A percentile compares a stretch with the other conserved stretches of the same genome.
These are phyloP conservation scores for Podarcis cretensis DNA, from an alignment of 2,113 vertebrate species.

Conservation along the genomic window DNA sequence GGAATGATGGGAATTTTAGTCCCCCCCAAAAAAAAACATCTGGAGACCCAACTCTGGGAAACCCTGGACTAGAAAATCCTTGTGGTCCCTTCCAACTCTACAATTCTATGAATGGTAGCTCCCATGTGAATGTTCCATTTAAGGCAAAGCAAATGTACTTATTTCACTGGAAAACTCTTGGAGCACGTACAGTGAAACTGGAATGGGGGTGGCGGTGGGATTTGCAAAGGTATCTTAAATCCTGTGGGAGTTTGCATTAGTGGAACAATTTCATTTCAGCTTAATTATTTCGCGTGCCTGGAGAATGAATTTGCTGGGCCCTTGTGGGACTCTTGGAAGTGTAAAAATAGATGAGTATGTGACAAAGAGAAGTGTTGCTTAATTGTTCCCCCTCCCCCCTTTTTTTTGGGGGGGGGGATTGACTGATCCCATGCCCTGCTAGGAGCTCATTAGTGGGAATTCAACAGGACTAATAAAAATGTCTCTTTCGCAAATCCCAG, in stretches of 20 bases:
- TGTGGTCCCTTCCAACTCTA: too few species aligned
- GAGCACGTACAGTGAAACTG: background rate
- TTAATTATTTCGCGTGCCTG: slow-evolving; percentile 40
- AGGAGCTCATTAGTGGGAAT: slow-evolving; percentile 26
- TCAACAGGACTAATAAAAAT: slow-evolving; percentile 31
- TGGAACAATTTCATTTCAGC: slow-evolving; percentile 25
- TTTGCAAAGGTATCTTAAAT: background rate
- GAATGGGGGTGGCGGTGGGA: background rate
- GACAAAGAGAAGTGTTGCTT: slow-evolving; percentile 5
- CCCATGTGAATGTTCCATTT: background rate
- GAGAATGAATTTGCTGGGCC: slow-evolving; percentile 6
- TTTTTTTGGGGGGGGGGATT: background rate
- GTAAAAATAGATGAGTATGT: slow-evolving; percentile 9
- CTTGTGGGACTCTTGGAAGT: background rate
- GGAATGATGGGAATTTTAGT: too few species aligned
- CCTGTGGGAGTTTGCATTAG: slow-evolving; percentile 14
- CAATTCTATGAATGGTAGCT: background rate
- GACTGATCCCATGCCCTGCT: slow-evolving; percentile 6
- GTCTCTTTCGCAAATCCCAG: slow-evolving; percentile 7
- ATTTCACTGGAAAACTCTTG: background rate
- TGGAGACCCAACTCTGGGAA: too few species aligned
- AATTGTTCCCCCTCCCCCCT: background rate
- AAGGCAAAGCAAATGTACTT: background rate
- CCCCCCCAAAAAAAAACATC: too few species aligned
- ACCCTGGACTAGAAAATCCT: too few species aligned